phyloP scores from a whole-genome alignment of 2,113 vertebrate species.

The Myotis yumanensis region DNA sequence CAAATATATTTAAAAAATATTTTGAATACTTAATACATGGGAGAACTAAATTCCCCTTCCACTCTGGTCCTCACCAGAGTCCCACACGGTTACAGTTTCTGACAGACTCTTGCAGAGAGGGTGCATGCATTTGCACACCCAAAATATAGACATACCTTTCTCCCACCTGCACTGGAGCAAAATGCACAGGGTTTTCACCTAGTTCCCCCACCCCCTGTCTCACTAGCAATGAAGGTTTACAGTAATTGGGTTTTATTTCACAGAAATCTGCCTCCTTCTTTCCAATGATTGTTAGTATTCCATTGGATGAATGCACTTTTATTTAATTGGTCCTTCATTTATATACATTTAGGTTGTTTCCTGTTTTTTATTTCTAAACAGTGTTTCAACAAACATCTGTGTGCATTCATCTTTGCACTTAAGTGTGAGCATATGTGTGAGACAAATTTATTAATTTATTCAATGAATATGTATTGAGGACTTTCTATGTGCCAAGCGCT shows the following conservation, averaged over 20 bases:
- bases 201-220: background rate
- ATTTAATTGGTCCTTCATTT: conserved; percentile 14
- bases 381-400: background rate
- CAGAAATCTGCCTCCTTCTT: background rate
- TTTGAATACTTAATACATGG: background rate
- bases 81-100: background rate
- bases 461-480: conserved; percentile 55
- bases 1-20: background rate
- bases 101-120: background rate
- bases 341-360: background rate
- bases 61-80: background rate
- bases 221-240: background rate
- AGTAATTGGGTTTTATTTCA: background rate
- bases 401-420: conserved; percentile 38
- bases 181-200: background rate
- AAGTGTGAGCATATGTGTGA: background rate
- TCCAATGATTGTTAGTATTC: background rate
- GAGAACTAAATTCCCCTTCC: background rate
- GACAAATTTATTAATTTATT: conserved; percentile 58
- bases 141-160: background rate
- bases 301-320: background rate
- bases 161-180: background rate
- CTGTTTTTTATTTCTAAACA: background rate
- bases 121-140: background rate
- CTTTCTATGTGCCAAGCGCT: conserved; percentile 38